phyloP scores from a whole-genome alignment of 2,888 invertebrate genomes.

The Myopa tessellatipennis region DNA sequence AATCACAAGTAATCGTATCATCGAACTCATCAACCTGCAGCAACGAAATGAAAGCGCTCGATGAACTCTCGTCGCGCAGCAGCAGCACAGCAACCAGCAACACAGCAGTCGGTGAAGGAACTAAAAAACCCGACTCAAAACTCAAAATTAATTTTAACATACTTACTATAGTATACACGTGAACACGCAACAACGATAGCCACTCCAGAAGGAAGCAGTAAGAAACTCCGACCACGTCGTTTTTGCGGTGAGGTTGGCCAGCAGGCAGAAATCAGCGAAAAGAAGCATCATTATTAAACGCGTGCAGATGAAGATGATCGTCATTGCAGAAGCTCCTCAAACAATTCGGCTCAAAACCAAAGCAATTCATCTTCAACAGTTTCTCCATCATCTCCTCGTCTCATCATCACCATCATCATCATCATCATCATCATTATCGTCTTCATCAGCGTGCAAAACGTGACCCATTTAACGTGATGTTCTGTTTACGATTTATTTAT shows the following conservation, averaged over 20 bases:
- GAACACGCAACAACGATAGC: too few species aligned
- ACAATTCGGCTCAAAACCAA: too few species aligned
- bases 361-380: background rate
- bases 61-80: background rate
- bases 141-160: too few species aligned
- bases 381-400: background rate
- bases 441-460: slow-evolving; percentile 50
- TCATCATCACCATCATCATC: slow-evolving; percentile 19
- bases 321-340: background rate
- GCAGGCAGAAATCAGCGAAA: too few species aligned
- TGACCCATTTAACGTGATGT: slow-evolving; percentile 59
- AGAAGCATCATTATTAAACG: background rate
- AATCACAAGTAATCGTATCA: too few species aligned
- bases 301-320: background rate
- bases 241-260: too few species aligned
- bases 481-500: slow-evolving; percentile 48
- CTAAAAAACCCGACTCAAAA: too few species aligned
- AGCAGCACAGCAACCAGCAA: too few species aligned
- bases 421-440: slow-evolving; percentile 16
- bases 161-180: too few species aligned
- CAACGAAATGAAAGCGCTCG: background rate
- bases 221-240: background rate
- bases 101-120: background rate
- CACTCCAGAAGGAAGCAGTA: too few species aligned
- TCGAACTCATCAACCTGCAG: slow-evolving; percentile 39